Percentiles rank a stretch among this genome's conserved stretches.
Evolutionary conservation across 1,140 invertebrate species (phyloP).

Genomic region (Sipha flava): DNA sequence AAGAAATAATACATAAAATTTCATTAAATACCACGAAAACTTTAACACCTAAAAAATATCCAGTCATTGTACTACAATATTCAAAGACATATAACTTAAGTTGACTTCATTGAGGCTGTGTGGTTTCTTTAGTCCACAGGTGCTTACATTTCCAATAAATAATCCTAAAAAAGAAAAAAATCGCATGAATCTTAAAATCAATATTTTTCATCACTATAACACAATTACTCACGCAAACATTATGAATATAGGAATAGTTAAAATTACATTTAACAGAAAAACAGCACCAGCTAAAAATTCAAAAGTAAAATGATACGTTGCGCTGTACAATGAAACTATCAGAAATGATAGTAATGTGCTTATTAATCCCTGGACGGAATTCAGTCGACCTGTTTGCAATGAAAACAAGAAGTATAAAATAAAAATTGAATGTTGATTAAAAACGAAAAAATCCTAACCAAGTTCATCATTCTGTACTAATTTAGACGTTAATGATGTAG

Average conservation of each 20-base stretch:
- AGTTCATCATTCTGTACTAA: constrained; percentile 32
- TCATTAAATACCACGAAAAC: no score
- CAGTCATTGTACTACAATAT: background rate
- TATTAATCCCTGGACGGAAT: background rate
- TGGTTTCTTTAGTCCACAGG: background rate
- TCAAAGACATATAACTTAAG: background rate
- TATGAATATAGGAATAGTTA: constrained; percentile 1
- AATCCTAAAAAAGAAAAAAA: background rate
- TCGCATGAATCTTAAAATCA: background rate
- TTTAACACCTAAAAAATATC: background rate
- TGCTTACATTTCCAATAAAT: background rate
- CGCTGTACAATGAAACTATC: constrained; percentile 29
- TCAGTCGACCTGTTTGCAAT: background rate
- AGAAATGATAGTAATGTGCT: background rate
- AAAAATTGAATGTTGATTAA: background rate
- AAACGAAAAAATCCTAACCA: constrained; percentile 14
- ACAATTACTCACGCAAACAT: background rate
- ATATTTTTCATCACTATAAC: background rate
- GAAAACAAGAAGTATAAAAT: background rate
- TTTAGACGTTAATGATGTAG: constrained; percentile 35
- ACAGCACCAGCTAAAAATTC: constrained; percentile 24
- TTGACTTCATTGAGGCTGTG: background rate
- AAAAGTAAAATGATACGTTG: constrained; percentile 31
- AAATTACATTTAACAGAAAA: constrained; percentile 15
- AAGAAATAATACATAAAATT: no score